Evolutionary conservation across 2,888 invertebrate species (phyloP).

Genomic region (Falcaria lacertinaria): DNA sequence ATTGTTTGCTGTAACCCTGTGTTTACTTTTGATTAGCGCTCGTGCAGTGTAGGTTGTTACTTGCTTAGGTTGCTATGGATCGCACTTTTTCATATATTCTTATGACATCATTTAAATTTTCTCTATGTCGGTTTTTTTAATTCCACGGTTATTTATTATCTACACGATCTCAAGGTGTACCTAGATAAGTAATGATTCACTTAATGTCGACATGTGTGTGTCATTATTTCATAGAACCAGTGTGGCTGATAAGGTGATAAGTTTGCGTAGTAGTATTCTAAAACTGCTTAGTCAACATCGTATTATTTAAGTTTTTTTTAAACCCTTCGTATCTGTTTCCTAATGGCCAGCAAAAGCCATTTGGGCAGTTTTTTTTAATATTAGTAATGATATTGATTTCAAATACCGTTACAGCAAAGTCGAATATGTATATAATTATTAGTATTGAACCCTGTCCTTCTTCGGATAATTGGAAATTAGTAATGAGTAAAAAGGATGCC

Average conservation of each 20-base stretch:
- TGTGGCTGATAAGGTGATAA: background rate
- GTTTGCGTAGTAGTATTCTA: too few relatives aligned
- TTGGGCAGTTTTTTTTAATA: too few relatives aligned
- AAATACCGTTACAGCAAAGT: too few relatives aligned
- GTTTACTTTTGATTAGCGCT: conserved; percentile 55
- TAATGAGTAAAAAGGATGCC: background rate
- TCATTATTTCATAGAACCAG: conserved; percentile 4
- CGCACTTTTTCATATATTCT: too few relatives aligned
- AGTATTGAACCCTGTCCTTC: too few relatives aligned
- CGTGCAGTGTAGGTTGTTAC: conserved; percentile 25
- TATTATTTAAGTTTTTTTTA: too few relatives aligned
- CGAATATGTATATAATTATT: too few relatives aligned
- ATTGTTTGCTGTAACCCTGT: conserved; percentile 24
- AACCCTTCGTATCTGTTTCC: too few relatives aligned
- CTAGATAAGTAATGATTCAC: conserved; percentile 13
- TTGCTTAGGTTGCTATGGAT: too few relatives aligned
- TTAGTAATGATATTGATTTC: too few relatives aligned
- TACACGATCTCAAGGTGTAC: conserved; percentile 6
- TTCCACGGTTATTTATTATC: conserved; percentile 9
- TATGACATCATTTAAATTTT: conserved; percentile 33
- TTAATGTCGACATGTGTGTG: conserved; percentile 10
- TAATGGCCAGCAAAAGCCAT: too few relatives aligned
- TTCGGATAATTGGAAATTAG: background rate
- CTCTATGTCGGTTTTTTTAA: conserved; percentile 3
- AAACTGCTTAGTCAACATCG: too few relatives aligned